phyloP scores from a whole-genome alignment of 1,140 invertebrate species.

The Oryctes rhinoceros region DNA sequence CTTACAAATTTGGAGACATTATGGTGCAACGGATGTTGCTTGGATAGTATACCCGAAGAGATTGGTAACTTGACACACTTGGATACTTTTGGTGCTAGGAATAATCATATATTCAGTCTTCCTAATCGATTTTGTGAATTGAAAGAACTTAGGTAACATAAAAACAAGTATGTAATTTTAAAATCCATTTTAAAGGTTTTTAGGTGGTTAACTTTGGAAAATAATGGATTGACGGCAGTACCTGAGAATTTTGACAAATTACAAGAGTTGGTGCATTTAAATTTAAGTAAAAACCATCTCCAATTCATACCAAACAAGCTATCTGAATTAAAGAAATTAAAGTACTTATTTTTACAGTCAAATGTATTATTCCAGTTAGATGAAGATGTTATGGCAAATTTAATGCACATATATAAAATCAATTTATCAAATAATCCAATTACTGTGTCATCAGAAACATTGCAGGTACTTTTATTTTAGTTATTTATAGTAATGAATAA shows the following conservation, averaged over 20 bases:
- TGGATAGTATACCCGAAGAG: conserved; percentile 70
- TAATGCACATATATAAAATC: conserved; percentile 62
- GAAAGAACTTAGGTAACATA: conserved; percentile 62
- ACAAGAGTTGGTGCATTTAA: conserved; percentile 66
- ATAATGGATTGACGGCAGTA: conserved; percentile 65
- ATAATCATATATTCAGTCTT: conserved; percentile 67
- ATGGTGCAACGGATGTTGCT: conserved; percentile 70
- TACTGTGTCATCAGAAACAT: conserved; percentile 56
- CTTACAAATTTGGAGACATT: conserved; percentile 80
- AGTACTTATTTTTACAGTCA: conserved; percentile 66
- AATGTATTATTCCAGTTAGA: conserved; percentile 61
- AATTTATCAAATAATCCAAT: conserved; percentile 65
- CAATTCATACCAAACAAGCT: conserved; percentile 63
- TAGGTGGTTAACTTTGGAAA: conserved; percentile 70
- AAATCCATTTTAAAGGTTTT: conserved; percentile 48
- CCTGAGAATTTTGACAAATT: conserved; percentile 64
- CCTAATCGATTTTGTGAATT: conserved; percentile 65
- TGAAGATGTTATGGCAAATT: conserved; percentile 56
- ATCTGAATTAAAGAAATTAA: conserved; percentile 62
- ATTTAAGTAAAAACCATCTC: conserved; percentile 66
- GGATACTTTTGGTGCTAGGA: conserved; percentile 72
- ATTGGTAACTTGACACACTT: conserved; percentile 76
- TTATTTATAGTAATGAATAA: no score
- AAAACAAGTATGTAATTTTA: conserved; percentile 39
- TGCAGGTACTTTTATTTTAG: conserved; percentile 39